Evolutionary conservation across 2,888 invertebrate species (phyloP), one percentile per base, ranked within the genome.

Genomic region (Pyrocoelia pectoralis): DNA sequence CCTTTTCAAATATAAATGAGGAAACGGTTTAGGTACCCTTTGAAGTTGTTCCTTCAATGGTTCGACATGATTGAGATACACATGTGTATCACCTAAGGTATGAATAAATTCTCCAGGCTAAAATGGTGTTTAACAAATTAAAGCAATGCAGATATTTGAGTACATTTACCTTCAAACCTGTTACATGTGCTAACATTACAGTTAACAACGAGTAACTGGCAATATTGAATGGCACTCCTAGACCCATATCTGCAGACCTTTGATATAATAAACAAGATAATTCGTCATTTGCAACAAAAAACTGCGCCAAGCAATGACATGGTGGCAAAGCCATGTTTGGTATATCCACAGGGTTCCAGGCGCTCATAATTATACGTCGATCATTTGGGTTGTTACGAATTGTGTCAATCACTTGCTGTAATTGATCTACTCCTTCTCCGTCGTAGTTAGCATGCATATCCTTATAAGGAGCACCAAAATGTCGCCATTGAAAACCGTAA

Each of bases 401-500:
- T 17, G 88, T 90, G 0, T 92, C 77, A 67, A 98, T 95, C 10
- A 97, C 85, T 70, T 89, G 85, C 67, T 87, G 83, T 19, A 98
- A 82, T 80, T 98, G 98, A 81, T 98, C 98, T 33, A 96, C 84
- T n/a, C 98, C 98, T 82, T 87, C 80, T 52, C 70, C 70, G 0
- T 83, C 84, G 76, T 98, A 98, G 80, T 97, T 90, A 14, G 90
- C 86, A 67, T 91, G 84, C 83, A 92, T 91, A 70, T 90, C 88
- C 29, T 84, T 81, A 79, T 98, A 98, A 71, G 91, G 82, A 0
- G 97, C 97, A 13, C 98, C 98, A 83, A 91, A 97, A 78, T 98
- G 97, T 61, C 98, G 87, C 98, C 98, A 98, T 78, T 98, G 98
- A 77, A 98, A 98, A 0, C 98, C 98, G 83, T 98, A 98, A 1